Base-by-base conservation (phyloP, 2,113 vertebrate genomes). In the Epinephelus lanceolatus region DNA sequence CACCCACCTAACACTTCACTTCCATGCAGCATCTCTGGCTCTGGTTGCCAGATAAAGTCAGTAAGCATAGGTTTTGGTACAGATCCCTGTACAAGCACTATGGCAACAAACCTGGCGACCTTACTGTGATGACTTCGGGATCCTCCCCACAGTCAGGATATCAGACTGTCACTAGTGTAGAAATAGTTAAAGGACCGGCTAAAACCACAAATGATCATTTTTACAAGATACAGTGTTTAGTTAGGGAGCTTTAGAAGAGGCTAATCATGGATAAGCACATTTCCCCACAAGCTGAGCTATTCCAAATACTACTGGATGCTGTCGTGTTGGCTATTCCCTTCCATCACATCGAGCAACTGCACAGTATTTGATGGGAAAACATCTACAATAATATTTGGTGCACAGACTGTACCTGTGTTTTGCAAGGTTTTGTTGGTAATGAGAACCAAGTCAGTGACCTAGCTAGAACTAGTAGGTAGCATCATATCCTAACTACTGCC, bases 361-460 rank as follows among this genome's bases (percentile, higher is more conserved):
- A 61, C 21, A 42, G 49, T 56, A 27, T 23, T 59, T 65, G 5
- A 60, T 51, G 30, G 23, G n/a, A 72, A 27, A 4, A 53, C 27
- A 25, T 63, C 40, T 23, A 14, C 1, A 60, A 33, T 68, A 40
- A n/a, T 49, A 57, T 78, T 23, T 47, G 66, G 12, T 14, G 1
- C 14, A 19, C 30, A 23, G 13, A 11, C 6, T 61, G 19, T 66
- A 33, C 21, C 6, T 57, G 13, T 42, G 27, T 33, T 69, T 7
- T 70, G 37, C 71, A 77, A 80, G 51, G 52, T 65, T 65, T 78
- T 76, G 55, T n/a, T 76, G 69, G 52, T 76, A 85, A 89, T 86
- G 84, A 85, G 71, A 81, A 82, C 40, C 12, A 57, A 80, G 81
- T 56, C 71, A 49, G 71, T 78, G 76, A 86, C 84, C 80, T 19